A percentile compares a stretch with the other conserved stretches of the same genome.
Conservation (phyloP, 2,888 invertebrate genomes). For the Cephalotes varians region DNA sequence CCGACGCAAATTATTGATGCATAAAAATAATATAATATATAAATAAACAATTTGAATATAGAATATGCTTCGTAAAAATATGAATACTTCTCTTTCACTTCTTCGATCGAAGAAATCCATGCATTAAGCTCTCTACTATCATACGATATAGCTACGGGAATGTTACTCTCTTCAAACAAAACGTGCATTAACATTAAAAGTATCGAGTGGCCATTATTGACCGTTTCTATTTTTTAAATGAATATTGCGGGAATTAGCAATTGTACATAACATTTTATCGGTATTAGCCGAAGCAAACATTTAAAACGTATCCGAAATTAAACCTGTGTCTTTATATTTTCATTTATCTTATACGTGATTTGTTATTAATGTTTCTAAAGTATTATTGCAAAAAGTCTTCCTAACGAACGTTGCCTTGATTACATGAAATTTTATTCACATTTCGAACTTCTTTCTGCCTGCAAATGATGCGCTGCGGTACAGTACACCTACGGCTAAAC, state of each 20-base stretch:
- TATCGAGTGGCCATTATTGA: neutral
- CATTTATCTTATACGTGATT: neutral
- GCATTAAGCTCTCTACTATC: neutral
- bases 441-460: neutral
- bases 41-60: too few species aligned
- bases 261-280: neutral
- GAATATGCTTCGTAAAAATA: too few species aligned
- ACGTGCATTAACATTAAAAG: neutral
- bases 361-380: neutral
- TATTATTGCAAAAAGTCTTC: neutral
- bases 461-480: neutral
- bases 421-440: slow-evolving; percentile 7
- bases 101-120: neutral
- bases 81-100: neutral
- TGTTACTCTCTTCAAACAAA: slow-evolving; percentile 16
- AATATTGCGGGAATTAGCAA: neutral
- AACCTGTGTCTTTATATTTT: neutral
- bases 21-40: too few species aligned
- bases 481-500: neutral
- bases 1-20: too few species aligned
- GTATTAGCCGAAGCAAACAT: neutral
- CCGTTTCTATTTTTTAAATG: neutral
- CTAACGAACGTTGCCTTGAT: neutral
- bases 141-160: neutral
- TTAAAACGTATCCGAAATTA: neutral